These are phyloP conservation scores for Sarcophaga subvicina DNA, from an alignment of 2,888 invertebrate species.

Conservation along the genomic window DNA sequence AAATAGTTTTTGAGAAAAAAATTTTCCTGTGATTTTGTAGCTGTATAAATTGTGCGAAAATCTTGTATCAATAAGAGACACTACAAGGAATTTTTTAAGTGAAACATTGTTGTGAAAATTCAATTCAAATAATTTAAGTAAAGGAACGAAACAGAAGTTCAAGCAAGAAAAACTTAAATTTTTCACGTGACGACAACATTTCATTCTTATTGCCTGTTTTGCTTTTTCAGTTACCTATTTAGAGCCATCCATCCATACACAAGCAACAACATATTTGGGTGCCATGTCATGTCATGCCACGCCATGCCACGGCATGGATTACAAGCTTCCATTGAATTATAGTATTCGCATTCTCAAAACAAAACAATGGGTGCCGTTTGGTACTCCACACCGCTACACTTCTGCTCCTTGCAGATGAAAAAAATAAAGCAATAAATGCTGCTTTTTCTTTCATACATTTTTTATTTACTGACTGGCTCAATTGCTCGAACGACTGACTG, in stretches of 20 bases:
- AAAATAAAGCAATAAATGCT: slow-evolving; percentile 23
- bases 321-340: slow-evolving; percentile 40
- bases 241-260: slow-evolving; percentile 39
- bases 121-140: slow-evolving; percentile 28
- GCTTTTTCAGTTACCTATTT: slow-evolving; percentile 41
- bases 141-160: background rate
- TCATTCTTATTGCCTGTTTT: slow-evolving; percentile 29
- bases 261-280: slow-evolving; percentile 26
- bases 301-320: slow-evolving; percentile 37
- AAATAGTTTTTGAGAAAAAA: too few relatives aligned
- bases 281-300: slow-evolving; percentile 53
- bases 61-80: background rate
- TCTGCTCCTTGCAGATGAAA: background rate
- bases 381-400: background rate
- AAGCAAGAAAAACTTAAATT: slow-evolving; percentile 51
- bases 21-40: too few relatives aligned
- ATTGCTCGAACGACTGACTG: slow-evolving; percentile 17
- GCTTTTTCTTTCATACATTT: slow-evolving; percentile 25
- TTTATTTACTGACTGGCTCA: slow-evolving; percentile 27
- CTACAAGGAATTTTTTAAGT: slow-evolving; percentile 7
- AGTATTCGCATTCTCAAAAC: slow-evolving; percentile 19
- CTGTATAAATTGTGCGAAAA: background rate
- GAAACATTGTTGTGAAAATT: slow-evolving; percentile 41
- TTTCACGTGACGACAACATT: slow-evolving; percentile 64
- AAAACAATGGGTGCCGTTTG: background rate